A percentile compares a stretch with the other conserved stretches of the same genome.
phyloP scores from a whole-genome alignment of 2,113 vertebrate species.

The Vicugna pacos region DNA sequence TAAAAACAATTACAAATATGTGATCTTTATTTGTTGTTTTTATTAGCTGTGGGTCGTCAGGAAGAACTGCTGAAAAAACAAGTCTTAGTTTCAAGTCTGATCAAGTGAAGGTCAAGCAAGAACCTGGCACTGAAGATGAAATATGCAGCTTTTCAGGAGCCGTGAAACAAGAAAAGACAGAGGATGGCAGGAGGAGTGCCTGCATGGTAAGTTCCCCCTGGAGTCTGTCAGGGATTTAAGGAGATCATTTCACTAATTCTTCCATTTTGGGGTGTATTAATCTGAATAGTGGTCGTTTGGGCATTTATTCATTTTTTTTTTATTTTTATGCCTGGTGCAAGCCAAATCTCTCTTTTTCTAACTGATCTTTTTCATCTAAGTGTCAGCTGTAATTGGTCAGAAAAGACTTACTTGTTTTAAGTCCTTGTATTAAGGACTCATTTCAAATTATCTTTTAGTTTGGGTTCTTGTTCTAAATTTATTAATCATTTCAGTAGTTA shows the following conservation, averaged over 20 bases:
- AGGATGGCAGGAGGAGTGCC: constrained; percentile 95
- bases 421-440: background rate
- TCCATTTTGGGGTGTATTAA: background rate
- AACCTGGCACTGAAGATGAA: constrained; percentile 95
- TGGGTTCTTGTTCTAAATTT: constrained; percentile 41
- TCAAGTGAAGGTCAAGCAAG: constrained; percentile 96
- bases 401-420: constrained; percentile 27
- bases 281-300: background rate
- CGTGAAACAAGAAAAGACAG: constrained; percentile 93
- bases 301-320: background rate
- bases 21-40: constrained; percentile 60
- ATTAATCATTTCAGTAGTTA: constrained; percentile 21
- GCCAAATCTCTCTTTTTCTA: background rate
- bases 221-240: background rate
- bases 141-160: constrained; percentile 92
- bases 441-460: constrained; percentile 53
- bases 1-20: background rate
- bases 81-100: constrained; percentile 89
- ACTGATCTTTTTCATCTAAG: background rate
- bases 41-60: constrained; percentile 94
- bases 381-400: constrained; percentile 7
- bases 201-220: constrained; percentile 93
- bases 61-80: constrained; percentile 89
- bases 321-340: background rate
- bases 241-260: background rate